phyloP scores from a whole-genome alignment of 2,888 invertebrate genomes.

The Spodoptera littoralis region DNA sequence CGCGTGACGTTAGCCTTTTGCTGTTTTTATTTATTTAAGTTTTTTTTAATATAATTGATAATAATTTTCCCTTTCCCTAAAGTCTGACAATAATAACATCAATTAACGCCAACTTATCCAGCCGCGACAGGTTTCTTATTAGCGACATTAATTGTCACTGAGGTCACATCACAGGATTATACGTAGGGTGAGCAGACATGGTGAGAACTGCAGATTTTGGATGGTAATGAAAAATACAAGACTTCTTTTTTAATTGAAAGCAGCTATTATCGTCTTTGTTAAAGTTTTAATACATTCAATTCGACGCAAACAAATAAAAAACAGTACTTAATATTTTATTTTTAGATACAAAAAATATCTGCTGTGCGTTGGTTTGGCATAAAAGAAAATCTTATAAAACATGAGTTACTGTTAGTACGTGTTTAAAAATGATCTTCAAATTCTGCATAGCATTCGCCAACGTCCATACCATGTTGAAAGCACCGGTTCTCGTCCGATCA shows the following conservation, averaged over 20 bases:
- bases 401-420: no score
- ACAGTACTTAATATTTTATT: no score
- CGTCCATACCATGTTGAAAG: conserved; percentile 78
- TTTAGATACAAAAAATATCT: neutral
- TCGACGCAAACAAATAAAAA: no score
- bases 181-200: conserved; percentile 7
- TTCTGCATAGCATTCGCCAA: conserved; percentile 39
- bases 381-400: no score
- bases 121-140: conserved; percentile 88
- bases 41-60: conserved; percentile 3
- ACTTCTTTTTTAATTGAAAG: no score
- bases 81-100: conserved; percentile 70
- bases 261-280: no score
- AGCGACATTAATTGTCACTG: conserved; percentile 85
- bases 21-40: no score
- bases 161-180: conserved; percentile 45
- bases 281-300: no score
- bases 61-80: conserved; percentile 58
- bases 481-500: conserved; percentile 84
- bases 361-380: no score
- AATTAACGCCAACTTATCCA: conserved; percentile 84
- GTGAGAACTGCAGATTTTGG: neutral
- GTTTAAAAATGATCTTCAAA: no score
- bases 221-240: conserved; percentile 19
- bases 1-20: conserved; percentile 58